Conservation (phyloP, 2,797 vertebrate genomes). For the Clamator glandarius region DNA sequence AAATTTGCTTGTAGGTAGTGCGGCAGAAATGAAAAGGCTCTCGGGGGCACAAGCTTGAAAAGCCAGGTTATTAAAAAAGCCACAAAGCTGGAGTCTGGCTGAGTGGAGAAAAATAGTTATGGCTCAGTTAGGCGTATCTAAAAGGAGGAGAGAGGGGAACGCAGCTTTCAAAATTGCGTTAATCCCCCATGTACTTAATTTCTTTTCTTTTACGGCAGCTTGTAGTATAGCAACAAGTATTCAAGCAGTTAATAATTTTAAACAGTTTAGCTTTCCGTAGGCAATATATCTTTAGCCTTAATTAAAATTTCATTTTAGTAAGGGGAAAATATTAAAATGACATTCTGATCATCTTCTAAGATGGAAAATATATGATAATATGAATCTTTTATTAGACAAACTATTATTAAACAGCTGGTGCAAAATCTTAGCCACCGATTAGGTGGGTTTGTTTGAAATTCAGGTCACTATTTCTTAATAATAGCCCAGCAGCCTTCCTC, state of each 20-base stretch:
- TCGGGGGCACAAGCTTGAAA: slow-evolving; percentile 89
- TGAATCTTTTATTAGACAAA: slow-evolving; percentile 81
- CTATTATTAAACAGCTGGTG: slow-evolving; percentile 71
- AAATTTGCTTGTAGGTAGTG: slow-evolving; percentile 92
- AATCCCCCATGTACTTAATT: slow-evolving; percentile 95
- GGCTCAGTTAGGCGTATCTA: slow-evolving; percentile 89
- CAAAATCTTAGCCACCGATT: slow-evolving; percentile 20
- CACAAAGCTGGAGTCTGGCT: slow-evolving; percentile 94
- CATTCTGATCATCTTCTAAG: slow-evolving; percentile 69
- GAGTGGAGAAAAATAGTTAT: slow-evolving; percentile 92
- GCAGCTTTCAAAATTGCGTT: slow-evolving; percentile 91
- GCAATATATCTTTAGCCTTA: slow-evolving; percentile 79
- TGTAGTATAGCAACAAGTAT: slow-evolving; percentile 82
- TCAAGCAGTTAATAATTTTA: slow-evolving; percentile 83
- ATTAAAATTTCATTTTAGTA: slow-evolving; percentile 81
- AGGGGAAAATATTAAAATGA: slow-evolving; percentile 77
- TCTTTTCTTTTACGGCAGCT: slow-evolving; percentile 81
- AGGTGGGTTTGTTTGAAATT: slow-evolving; percentile 32
- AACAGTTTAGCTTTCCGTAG: slow-evolving; percentile 81
- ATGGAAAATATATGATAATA: slow-evolving; percentile 75
- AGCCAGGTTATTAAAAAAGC: slow-evolving; percentile 96
- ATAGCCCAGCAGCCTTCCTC: background rate
- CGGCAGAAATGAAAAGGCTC: slow-evolving; percentile 91
- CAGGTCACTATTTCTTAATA: slow-evolving; percentile 58
- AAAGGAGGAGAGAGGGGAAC: slow-evolving; percentile 85